A percentile compares a stretch with the other conserved stretches of the same genome.
Evolutionary conservation across 2,113 vertebrate genomes (phyloP).

Genomic region (Boulengeromyrus knoepffleri): DNA sequence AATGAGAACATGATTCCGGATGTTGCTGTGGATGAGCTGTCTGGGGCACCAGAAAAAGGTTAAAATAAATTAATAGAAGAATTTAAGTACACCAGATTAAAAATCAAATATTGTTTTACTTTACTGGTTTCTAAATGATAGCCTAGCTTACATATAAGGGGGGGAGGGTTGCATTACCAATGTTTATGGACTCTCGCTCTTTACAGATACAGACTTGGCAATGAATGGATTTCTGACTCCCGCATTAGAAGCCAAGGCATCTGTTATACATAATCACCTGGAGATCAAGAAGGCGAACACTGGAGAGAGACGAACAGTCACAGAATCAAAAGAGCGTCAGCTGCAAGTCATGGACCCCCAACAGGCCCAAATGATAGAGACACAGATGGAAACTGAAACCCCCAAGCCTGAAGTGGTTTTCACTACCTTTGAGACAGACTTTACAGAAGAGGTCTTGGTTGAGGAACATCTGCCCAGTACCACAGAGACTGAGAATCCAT

Average conservation of each 20-base stretch:
- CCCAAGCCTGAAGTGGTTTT: background rate
- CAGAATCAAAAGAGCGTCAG: conserved; percentile 19
- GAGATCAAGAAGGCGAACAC: background rate
- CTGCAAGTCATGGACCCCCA: conserved; percentile 15
- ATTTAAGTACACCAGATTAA: background rate
- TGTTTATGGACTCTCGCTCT: background rate
- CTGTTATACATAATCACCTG: background rate
- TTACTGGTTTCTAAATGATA: background rate
- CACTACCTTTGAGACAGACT: conserved; percentile 10
- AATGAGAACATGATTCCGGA: conserved; percentile 50
- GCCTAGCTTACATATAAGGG: background rate
- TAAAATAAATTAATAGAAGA: too few relatives aligned
- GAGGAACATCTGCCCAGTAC: conserved; percentile 8
- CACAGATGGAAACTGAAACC: background rate
- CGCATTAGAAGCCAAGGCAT: background rate
- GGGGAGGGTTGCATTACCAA: background rate
- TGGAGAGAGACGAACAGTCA: background rate
- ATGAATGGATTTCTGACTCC: background rate
- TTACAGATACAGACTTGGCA: background rate
- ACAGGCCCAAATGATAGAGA: background rate
- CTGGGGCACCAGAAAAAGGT: background rate
- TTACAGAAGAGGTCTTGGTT: conserved; percentile 30
- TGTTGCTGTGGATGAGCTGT: conserved; percentile 17
- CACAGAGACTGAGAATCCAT: accelerated
- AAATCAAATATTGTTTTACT: background rate